Evolutionary conservation across 2,888 invertebrate species (phyloP), one percentile per base, ranked within the genome.

Genomic region (Apomyelois bistriatella): DNA sequence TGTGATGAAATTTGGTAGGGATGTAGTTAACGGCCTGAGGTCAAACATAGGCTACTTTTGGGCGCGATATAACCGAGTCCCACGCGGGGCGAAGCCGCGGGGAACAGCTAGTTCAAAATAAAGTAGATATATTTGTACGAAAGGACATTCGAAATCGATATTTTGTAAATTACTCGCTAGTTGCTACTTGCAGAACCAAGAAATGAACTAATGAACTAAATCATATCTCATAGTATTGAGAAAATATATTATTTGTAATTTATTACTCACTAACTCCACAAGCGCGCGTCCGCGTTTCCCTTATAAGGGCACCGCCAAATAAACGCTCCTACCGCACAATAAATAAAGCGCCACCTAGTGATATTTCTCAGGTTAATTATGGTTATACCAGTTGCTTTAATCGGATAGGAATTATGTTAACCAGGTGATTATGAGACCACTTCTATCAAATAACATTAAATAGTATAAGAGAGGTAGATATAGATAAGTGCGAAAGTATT

Each of bases 331-430:
- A 28, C 30, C 32, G 40, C 40, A 9, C 32, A 28, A 38, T 40
- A 50, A 50, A 50, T 50, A 50, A 28, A 40, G 40, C 49, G 49
- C 49, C 49, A 50, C 49, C 49, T 50, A 50, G 30, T 10, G 49
- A 50, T 50, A 50, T 40, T 50, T 50, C 49, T 50, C 13, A 9
- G 15, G 3, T 50, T 50, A 50, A 50, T 50, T 50, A 50, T 32
- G 49, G 30, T n/a, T 32, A 22, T 15, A 40, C 49, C 30, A 16
- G 49, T 41, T 40, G n/a, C 49, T 50, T 10, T 50, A 40, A 50
- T 50, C 9, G 52, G 42, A 43, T 43, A 52, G 42, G 36, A 43
- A 52, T 52, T 52, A 52, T 52, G 43, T 52, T 36, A 43, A 36
- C 43, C 43, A 4, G 15, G 43, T 40, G 40, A 10, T 40, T 13